Base-by-base conservation (phyloP, 2,888 invertebrate species). In the Netelia inedita region DNA sequence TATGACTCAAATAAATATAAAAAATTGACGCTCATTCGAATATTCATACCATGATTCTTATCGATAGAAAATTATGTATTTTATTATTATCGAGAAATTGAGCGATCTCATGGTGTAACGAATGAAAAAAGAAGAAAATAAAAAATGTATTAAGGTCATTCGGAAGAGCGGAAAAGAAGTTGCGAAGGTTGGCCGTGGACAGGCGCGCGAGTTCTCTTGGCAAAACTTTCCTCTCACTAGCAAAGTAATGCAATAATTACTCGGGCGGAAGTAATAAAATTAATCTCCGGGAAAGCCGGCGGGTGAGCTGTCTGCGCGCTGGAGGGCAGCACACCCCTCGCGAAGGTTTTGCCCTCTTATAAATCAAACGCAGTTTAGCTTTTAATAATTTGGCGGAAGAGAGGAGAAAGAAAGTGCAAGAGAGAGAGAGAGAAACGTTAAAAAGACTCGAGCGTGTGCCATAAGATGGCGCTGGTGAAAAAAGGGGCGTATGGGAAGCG, bases 351-450 rank as follows among this genome's bases (percentile, higher is more conserved):
- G 89, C 90, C 91, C 92, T 91, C 91, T 91, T 92, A 93, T 93
- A 93, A 93, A 93, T 93, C 93, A 93, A 93, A 92, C 88, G 90
- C 91, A 91, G 92, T 93, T 93, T 92, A 92, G 92, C 92, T 92
- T 92, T 93, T 91, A 91, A 93, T 93, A 93, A 93, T 92, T 91
- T 87, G 90, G 87, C 84, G 86, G 66, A 82, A 87, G 83, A 84
- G 87, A 66, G 53, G 21, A 46, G 85, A 46, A 83, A 86, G 79
- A 86, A 79, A 53, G 55, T 16, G 55, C 69, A 76, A 57, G 57
- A 75, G 79, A 82, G 83, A 81, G 86, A 9, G 78, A 59, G 19
- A 55, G 19, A n/a, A 55, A 55, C 55, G 16, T n/a, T 55, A 55
- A 61, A 14, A 61, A 61, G 61, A 28, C 28, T 61, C 14, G 61